These are phyloP conservation scores for Ataeniobius toweri DNA, from an alignment of 2,797 vertebrate genomes.

Conservation along the genomic window DNA sequence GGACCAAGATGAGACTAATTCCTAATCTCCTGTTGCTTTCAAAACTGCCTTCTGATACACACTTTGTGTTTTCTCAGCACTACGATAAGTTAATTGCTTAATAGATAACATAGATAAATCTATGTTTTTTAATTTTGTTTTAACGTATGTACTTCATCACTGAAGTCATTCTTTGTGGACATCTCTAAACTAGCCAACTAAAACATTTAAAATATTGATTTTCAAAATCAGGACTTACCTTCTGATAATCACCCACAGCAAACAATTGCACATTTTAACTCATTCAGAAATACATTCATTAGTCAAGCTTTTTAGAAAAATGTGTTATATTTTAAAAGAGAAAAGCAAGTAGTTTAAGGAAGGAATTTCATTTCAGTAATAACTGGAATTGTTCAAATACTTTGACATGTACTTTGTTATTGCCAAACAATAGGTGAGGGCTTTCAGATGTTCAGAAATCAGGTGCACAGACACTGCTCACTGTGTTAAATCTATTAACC, in stretches of 20 bases:
- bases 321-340: not conserved
- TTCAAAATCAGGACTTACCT: not conserved
- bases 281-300: not conserved
- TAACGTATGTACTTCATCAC: not conserved
- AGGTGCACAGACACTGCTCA: not conserved
- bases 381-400: not conserved
- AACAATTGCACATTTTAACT: not conserved
- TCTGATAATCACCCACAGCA: not conserved
- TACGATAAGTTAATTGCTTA: not conserved
- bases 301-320: not conserved
- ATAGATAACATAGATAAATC: not conserved
- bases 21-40: not conserved
- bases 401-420: not conserved
- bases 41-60: not conserved
- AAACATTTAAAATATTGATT: not conserved
- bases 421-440: not conserved
- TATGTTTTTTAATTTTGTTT: not conserved
- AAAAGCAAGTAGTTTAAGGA: not conserved
- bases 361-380: not conserved
- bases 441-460: not conserved
- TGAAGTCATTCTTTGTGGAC: not conserved
- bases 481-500: not conserved
- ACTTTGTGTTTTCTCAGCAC: not conserved
- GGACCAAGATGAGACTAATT: not conserved
- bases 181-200: not conserved